These are phyloP conservation scores for Melangyna quadrimaculata DNA, from an alignment of 2,888 invertebrate genomes.

Conservation along the genomic window DNA sequence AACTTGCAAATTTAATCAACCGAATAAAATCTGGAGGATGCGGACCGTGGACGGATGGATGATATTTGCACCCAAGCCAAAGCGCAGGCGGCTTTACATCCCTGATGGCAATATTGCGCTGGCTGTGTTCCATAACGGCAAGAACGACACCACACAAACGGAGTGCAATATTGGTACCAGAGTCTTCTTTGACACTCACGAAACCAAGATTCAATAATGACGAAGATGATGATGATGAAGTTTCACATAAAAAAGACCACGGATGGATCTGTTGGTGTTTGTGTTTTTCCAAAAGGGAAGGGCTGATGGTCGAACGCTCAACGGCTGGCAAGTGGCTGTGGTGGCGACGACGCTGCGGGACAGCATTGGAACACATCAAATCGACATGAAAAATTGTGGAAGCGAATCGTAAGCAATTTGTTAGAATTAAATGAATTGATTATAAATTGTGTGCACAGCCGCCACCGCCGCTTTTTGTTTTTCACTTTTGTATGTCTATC, in stretches of 20 bases:
- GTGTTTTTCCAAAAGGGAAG: slow-evolving; percentile 8
- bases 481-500: neutral
- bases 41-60: slow-evolving; percentile 10
- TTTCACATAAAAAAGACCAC: slow-evolving; percentile 34
- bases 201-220: slow-evolving; percentile 12
- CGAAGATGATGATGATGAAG: slow-evolving; percentile 54
- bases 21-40: slow-evolving; percentile 43
- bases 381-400: slow-evolving; percentile 64
- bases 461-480: slow-evolving; percentile 35
- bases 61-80: slow-evolving; percentile 34
- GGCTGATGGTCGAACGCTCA: slow-evolving; percentile 14
- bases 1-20: slow-evolving; percentile 54
- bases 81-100: neutral
- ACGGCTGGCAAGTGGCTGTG: neutral
- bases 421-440: slow-evolving; percentile 68
- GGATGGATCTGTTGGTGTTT: slow-evolving; percentile 16
- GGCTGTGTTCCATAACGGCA: slow-evolving; percentile 29
- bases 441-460: slow-evolving; percentile 54
- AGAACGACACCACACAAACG: slow-evolving; percentile 17
- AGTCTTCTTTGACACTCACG: slow-evolving; percentile 39
- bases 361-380: slow-evolving; percentile 55
- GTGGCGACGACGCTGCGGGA: slow-evolving; percentile 47
- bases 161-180: neutral
- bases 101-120: slow-evolving; percentile 16
- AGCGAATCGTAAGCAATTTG: slow-evolving; percentile 65